Conservation (phyloP, 1,140 invertebrate species). For the Anthonomus grandis region DNA sequence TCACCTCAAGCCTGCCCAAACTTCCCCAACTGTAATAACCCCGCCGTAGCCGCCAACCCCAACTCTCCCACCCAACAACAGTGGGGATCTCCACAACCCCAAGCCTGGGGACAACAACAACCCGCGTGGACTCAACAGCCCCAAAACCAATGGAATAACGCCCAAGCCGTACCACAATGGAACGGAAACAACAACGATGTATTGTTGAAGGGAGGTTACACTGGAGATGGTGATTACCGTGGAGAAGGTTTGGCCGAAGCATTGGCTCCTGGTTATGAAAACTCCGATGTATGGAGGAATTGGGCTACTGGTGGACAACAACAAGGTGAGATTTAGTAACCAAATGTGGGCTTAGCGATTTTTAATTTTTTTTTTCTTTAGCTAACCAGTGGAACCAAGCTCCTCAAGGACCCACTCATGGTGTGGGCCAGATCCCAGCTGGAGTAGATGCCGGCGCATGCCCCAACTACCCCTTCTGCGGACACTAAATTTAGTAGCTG, state of each 20-base stretch:
- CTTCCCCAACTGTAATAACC: conserved; percentile 48
- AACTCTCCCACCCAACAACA: conserved; percentile 23
- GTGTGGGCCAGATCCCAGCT: conserved; percentile 50
- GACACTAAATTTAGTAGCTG: conserved; percentile 37
- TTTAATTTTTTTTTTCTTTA: background rate
- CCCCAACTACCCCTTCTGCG: conserved; percentile 60
- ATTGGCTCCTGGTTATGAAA: conserved; percentile 39
- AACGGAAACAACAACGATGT: conserved; percentile 33
- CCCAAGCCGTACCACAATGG: conserved; percentile 28
- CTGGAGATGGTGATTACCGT: conserved; percentile 49
- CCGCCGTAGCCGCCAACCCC: conserved; percentile 43
- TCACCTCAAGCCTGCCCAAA: conserved; percentile 49
- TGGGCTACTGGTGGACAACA: conserved; percentile 21
- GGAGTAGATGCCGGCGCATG: conserved; percentile 54
- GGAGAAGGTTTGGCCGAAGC: conserved; percentile 52
- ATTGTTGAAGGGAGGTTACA: conserved; percentile 44
- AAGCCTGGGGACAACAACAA: conserved; percentile 26
- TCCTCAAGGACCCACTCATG: conserved; percentile 11
- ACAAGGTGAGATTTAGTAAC: background rate
- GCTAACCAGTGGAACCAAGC: conserved; percentile 14
- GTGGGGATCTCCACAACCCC: conserved; percentile 24
- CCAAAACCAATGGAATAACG: conserved; percentile 22
- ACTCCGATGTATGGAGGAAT: conserved; percentile 19
- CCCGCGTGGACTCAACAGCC: conserved; percentile 1
- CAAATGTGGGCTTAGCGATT: background rate